phyloP scores from a whole-genome alignment of 2,888 invertebrate species.

The Physocephala rufipes region DNA sequence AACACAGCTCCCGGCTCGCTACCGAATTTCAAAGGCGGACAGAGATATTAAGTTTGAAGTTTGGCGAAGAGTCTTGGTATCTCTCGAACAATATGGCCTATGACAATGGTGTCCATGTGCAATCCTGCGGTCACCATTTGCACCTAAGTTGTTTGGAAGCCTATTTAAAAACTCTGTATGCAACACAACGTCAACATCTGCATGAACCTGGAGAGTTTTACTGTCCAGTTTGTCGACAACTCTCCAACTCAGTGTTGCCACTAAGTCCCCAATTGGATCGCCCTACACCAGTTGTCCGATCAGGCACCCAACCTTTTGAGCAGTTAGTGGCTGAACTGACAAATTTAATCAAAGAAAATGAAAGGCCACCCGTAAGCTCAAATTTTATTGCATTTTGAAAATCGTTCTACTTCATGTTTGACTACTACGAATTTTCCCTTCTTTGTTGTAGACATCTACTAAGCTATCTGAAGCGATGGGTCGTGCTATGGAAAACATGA shows the following conservation, averaged over 20 bases:
- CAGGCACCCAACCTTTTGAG: constrained; percentile 66
- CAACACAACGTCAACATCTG: constrained; percentile 79
- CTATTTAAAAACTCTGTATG: constrained; percentile 85
- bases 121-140: constrained; percentile 96
- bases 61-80: constrained; percentile 83
- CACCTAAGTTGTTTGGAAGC: constrained; percentile 94
- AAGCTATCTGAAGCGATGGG: constrained; percentile 88
- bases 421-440: constrained; percentile 17
- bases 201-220: constrained; percentile 88
- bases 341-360: constrained; percentile 75
- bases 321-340: constrained; percentile 66
- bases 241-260: constrained; percentile 90
- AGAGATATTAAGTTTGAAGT: constrained; percentile 79
- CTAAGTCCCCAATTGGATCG: constrained; percentile 78
- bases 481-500: constrained; percentile 94
- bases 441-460: constrained; percentile 70
- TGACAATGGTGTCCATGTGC: constrained; percentile 92
- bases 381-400: neutral
- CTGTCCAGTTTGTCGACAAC: constrained; percentile 93
- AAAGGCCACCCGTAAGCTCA: constrained; percentile 71
- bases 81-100: constrained; percentile 82
- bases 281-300: constrained; percentile 72
- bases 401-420: neutral
- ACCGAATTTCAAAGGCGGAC: constrained; percentile 81
- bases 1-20: constrained; percentile 74